Evolutionary conservation across 1,140 invertebrate species (phyloP).

Genomic region (Idris sp.): DNA sequence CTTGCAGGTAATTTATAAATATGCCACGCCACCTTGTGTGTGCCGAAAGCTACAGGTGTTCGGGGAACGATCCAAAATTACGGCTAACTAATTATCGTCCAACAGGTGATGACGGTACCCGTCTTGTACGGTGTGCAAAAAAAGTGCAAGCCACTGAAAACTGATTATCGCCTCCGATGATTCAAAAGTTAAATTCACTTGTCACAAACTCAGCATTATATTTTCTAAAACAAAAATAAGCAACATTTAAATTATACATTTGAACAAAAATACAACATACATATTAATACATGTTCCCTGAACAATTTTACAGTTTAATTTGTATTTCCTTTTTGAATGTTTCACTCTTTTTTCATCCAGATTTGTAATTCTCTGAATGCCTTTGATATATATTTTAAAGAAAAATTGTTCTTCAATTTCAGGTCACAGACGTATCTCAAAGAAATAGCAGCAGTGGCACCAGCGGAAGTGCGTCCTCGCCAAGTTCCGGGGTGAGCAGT

Average conservation of each 20-base stretch:
- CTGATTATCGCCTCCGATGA: conserved; percentile 53
- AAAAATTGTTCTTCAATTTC: conserved; percentile 36
- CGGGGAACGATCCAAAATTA: conserved; percentile 62
- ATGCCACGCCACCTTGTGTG: conserved; percentile 63
- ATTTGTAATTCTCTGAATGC: too few relatives aligned
- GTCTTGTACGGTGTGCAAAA: conserved; percentile 42
- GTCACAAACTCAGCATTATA: conserved; percentile 4
- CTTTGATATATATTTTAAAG: not conserved
- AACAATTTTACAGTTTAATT: too few relatives aligned
- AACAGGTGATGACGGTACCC: conserved; percentile 68
- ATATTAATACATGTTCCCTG: too few relatives aligned
- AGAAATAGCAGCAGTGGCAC: conserved; percentile 78
- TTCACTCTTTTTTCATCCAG: too few relatives aligned
- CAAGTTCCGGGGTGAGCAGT: conserved; percentile 80
- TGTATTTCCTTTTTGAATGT: too few relatives aligned
- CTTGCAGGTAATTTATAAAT: conserved; percentile 64
- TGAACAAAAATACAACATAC: too few relatives aligned
- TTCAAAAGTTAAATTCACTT: conserved; percentile 26
- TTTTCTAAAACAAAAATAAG: too few relatives aligned
- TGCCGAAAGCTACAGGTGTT: conserved; percentile 63
- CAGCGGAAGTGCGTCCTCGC: conserved; percentile 78
- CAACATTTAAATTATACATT: too few relatives aligned
- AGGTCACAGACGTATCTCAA: conserved; percentile 80
- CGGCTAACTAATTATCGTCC: conserved; percentile 66
- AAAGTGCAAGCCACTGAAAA: conserved; percentile 52